A percentile compares a stretch with the other conserved stretches of the same genome.
Conservation (phyloP, 92 coral and sea anemone genomes). For the Hydrozoanthus gracilis region DNA sequence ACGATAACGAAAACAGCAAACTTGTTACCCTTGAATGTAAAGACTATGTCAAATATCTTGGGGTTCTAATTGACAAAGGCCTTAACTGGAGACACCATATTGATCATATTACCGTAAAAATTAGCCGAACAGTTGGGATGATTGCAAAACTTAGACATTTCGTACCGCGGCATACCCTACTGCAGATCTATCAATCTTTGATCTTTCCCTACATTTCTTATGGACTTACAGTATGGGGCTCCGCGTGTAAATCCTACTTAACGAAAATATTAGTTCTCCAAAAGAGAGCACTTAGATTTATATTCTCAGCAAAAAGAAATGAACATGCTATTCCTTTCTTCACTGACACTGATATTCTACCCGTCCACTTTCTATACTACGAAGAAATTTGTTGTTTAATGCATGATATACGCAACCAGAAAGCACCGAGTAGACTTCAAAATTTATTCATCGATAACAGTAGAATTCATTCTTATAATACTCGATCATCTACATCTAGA, state of each 20-base stretch:
- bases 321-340: background rate
- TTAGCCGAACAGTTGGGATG: slow-evolving; percentile 39
- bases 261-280: slow-evolving; percentile 3
- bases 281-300: slow-evolving; percentile 5
- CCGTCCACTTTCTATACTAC: slow-evolving; percentile 29
- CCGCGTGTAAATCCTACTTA: slow-evolving; percentile 22
- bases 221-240: slow-evolving; percentile 51
- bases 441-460: slow-evolving; percentile 19
- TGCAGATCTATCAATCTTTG: slow-evolving; percentile 40
- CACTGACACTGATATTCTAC: background rate
- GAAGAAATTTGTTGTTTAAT: slow-evolving; percentile 45
- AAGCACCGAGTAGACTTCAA: slow-evolving; percentile 50
- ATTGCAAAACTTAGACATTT: slow-evolving; percentile 48
- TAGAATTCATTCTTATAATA: background rate
- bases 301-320: slow-evolving; percentile 11
- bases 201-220: slow-evolving; percentile 43
- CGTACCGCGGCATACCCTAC: slow-evolving; percentile 37
- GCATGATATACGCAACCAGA: slow-evolving; percentile 52
- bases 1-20: background rate
- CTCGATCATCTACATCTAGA: slow-evolving; percentile 4
- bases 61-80: slow-evolving; percentile 12
- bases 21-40: background rate
- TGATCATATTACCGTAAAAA: slow-evolving; percentile 23
- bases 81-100: slow-evolving; percentile 48
- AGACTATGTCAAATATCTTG: background rate